phyloP scores from a whole-genome alignment of 2,113 vertebrate genomes.

The Bujurquina vittata region DNA sequence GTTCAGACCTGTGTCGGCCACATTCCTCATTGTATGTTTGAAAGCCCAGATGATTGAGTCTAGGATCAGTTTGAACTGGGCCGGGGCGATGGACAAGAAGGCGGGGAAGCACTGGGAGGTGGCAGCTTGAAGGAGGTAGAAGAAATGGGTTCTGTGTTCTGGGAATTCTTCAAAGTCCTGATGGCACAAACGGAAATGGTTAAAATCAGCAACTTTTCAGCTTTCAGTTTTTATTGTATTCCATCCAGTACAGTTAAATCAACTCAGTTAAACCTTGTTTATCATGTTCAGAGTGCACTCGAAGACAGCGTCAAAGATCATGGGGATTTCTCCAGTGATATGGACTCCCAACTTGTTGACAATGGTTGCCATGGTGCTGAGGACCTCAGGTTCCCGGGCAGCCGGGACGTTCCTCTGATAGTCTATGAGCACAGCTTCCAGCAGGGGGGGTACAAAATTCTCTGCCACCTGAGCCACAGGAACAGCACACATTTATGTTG shows the following conservation, averaged over 20 bases:
- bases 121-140: conserved; percentile 96
- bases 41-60: conserved; percentile 99
- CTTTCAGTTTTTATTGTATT: background rate
- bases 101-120: conserved; percentile 99
- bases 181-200: background rate
- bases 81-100: conserved; percentile 96
- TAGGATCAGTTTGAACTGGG: conserved; percentile 98
- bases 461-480: conserved; percentile 88
- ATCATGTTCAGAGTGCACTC: conserved; percentile 99
- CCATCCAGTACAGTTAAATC: background rate
- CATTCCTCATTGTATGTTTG: conserved; percentile 99
- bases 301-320: conserved; percentile 99
- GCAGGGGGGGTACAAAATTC: conserved; percentile 97
- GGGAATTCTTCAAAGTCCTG: conserved; percentile 99
- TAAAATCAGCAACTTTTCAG: background rate
- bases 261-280: conserved; percentile 86
- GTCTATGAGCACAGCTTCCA: conserved; percentile 99
- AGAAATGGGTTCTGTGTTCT: conserved; percentile 98
- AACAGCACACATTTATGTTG: background rate
- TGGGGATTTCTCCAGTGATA: conserved; percentile 98
- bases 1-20: conserved; percentile 94
- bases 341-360: conserved; percentile 98
- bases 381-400: conserved; percentile 97
- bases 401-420: conserved; percentile 98
- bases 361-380: conserved; percentile 99